Conservation (phyloP, 2,797 vertebrate genomes). For the Neosilurus hyrtlii region DNA sequence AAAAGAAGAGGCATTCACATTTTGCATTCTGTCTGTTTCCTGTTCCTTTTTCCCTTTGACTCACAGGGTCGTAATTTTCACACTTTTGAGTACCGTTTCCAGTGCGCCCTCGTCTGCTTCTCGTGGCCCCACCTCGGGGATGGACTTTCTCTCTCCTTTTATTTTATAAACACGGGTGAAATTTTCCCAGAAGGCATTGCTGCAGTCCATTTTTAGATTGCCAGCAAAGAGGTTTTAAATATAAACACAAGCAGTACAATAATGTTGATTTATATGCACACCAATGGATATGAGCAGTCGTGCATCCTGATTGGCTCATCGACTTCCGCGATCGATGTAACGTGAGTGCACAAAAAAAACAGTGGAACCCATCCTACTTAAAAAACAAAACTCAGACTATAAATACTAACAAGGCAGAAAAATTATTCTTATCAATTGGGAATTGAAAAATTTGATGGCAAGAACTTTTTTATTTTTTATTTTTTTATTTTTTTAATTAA, state of each 20-base stretch:
- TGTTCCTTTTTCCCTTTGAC: not conserved
- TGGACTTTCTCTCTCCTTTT: not conserved
- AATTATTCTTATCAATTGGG: too few relatives aligned
- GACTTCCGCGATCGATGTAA: too few relatives aligned
- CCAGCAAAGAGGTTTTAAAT: not conserved
- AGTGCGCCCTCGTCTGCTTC: not conserved
- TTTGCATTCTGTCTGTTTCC: not conserved
- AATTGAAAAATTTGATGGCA: too few relatives aligned
- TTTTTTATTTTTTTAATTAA: too few relatives aligned
- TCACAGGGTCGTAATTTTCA: not conserved
- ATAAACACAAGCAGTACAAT: not conserved
- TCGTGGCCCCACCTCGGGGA: not conserved
- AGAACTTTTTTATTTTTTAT: too few relatives aligned
- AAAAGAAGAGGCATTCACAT: not conserved
- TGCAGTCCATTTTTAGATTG: not conserved
- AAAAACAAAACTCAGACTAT: too few relatives aligned
- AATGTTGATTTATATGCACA: not conserved
- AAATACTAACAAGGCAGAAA: too few relatives aligned
- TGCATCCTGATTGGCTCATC: too few relatives aligned
- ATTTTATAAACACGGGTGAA: not conserved
- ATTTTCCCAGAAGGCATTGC: not conserved
- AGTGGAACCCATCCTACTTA: too few relatives aligned
- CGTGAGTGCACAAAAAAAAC: too few relatives aligned
- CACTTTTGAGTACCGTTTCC: not conserved
- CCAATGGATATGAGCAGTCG: too few relatives aligned